These are phyloP conservation scores for Peromyscus melanophrys DNA, from an alignment of 2,797 vertebrate genomes.

Conservation along the genomic window DNA sequence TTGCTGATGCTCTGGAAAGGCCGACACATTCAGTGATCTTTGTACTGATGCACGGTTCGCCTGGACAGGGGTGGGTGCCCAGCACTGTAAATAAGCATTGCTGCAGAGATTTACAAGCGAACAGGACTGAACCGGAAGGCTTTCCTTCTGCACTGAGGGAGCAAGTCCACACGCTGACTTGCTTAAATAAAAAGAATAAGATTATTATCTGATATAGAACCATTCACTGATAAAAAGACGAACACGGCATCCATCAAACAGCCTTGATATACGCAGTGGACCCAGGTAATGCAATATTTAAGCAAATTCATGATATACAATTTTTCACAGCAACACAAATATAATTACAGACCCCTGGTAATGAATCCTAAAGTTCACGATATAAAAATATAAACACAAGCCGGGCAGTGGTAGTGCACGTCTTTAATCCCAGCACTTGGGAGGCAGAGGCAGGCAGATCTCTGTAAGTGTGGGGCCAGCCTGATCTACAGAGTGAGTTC, in stretches of 20 bases:
- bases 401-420: no score
- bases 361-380: constrained; percentile 38
- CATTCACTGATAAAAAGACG: constrained; percentile 77
- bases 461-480: no score
- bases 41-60: constrained; percentile 87
- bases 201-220: constrained; percentile 80
- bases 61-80: constrained; percentile 76
- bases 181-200: constrained; percentile 81
- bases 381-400: constrained; percentile 23
- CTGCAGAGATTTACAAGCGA: constrained; percentile 78
- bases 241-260: constrained; percentile 79
- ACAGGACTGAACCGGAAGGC: constrained; percentile 71
- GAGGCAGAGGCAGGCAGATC: no score
- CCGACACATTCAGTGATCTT: constrained; percentile 82
- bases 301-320: constrained; percentile 62
- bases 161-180: constrained; percentile 77
- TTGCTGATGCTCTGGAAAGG: constrained; percentile 89
- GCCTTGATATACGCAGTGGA: constrained; percentile 69
- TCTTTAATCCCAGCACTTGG: no score
- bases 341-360: constrained; percentile 34
- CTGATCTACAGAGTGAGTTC: no score
- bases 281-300: constrained; percentile 63
- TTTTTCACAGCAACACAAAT: constrained; percentile 49
- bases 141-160: constrained; percentile 82
- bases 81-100: constrained; percentile 82